These are phyloP conservation scores for Bettongia penicillata DNA, from an alignment of 2,113 vertebrate species.

Conservation along the genomic window DNA sequence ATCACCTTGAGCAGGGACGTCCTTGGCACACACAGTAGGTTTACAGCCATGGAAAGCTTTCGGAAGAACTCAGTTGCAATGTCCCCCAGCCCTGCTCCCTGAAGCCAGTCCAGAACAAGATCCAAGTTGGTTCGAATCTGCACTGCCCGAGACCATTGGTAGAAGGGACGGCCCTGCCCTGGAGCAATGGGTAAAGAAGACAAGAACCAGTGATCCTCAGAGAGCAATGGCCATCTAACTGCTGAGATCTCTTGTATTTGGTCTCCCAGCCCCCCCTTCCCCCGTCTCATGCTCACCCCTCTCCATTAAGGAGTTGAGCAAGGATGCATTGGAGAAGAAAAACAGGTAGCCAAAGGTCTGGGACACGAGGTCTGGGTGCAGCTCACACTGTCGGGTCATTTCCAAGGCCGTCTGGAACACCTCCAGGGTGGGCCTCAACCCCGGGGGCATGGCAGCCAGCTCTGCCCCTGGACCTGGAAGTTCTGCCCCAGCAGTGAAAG, in stretches of 20 bases:
- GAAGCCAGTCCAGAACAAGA: slow-evolving; percentile 93
- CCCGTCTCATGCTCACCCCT: slow-evolving; percentile 85
- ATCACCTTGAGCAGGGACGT: slow-evolving; percentile 93
- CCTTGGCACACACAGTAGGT: slow-evolving; percentile 93
- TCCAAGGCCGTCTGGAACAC: slow-evolving; percentile 91
- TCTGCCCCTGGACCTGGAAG: slow-evolving; percentile 78
- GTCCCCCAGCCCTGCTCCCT: slow-evolving; percentile 92
- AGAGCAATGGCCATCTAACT: neutral
- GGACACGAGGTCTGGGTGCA: slow-evolving; percentile 93
- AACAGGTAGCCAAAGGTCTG: slow-evolving; percentile 96
- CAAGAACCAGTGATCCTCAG: neutral
- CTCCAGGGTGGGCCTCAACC: slow-evolving; percentile 89
- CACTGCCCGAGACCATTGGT: slow-evolving; percentile 94
- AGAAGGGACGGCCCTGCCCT: slow-evolving; percentile 87
- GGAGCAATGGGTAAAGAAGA: neutral
- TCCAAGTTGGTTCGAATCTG: slow-evolving; percentile 95
- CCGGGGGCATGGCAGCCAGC: slow-evolving; percentile 87
- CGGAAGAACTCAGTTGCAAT: slow-evolving; percentile 94
- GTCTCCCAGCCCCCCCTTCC: neutral
- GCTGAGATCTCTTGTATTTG: neutral
- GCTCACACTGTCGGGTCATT: slow-evolving; percentile 88
- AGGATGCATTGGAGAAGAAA: slow-evolving; percentile 97
- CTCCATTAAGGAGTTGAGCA: slow-evolving; percentile 94
- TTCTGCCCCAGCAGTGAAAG: slow-evolving; percentile 84
- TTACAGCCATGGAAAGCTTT: slow-evolving; percentile 92